These are phyloP conservation scores for Carcina quercana DNA, from an alignment of 2,888 invertebrate genomes.

Conservation along the genomic window DNA sequence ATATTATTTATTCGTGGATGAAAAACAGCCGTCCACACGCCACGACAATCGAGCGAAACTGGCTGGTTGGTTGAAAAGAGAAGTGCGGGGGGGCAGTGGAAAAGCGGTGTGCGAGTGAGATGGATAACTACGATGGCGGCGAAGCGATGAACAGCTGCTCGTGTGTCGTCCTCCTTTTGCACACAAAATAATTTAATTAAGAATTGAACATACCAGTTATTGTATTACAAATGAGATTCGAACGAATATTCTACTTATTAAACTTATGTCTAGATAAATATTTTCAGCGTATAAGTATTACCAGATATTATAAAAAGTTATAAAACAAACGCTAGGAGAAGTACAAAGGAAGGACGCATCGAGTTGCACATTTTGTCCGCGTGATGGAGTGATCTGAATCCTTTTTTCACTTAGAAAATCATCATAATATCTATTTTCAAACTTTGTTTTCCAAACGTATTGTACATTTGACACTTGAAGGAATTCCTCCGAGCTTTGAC, in stretches of 20 bases:
- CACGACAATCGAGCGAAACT: constrained; percentile 68
- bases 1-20: constrained; percentile 27
- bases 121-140: constrained; percentile 55
- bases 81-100: constrained; percentile 26
- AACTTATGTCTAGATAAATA: too few species aligned
- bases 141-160: constrained; percentile 61
- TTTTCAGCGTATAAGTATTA: too few species aligned
- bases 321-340: too few species aligned
- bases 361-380: too few species aligned
- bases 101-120: constrained; percentile 42
- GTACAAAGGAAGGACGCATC: too few species aligned
- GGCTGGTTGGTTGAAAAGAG: constrained; percentile 39
- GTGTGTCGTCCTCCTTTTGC: constrained; percentile 12
- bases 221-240: neutral
- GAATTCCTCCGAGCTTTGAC: too few species aligned
- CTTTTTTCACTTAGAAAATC: too few species aligned
- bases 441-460: too few species aligned
- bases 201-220: neutral
- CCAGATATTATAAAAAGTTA: too few species aligned
- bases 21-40: constrained; percentile 42
- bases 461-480: too few species aligned
- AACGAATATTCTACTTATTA: neutral
- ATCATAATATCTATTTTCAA: too few species aligned
- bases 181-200: neutral
- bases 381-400: too few species aligned